phyloP scores from a whole-genome alignment of 2,888 invertebrate species.

The Chaitophorus viminalis region DNA sequence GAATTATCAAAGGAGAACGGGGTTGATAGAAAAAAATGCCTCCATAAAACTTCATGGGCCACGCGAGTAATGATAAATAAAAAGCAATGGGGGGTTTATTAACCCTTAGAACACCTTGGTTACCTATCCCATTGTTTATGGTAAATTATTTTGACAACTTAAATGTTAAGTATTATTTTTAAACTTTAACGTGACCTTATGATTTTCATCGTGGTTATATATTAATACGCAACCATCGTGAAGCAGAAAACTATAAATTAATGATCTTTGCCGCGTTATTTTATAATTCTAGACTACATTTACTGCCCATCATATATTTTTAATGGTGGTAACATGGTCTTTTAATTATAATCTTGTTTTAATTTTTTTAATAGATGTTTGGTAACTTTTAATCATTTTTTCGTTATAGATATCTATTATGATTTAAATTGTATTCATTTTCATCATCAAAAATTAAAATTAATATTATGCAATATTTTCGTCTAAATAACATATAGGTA shows the following conservation, averaged over 20 bases:
- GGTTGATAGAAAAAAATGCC: neutral
- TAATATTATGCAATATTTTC: neutral
- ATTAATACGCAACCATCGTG: too few species aligned
- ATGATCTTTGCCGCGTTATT: too few species aligned
- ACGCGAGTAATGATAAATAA: slow-evolving; percentile 18
- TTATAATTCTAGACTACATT: too few species aligned
- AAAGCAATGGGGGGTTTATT: slow-evolving; percentile 16
- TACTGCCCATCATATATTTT: too few species aligned
- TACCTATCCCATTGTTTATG: slow-evolving; percentile 22
- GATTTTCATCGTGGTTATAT: too few species aligned
- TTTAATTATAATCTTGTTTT: neutral
- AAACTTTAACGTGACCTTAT: neutral
- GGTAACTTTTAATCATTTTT: too few species aligned
- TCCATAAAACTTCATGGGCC: neutral
- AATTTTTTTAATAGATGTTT: neutral
- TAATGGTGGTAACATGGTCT: too few species aligned
- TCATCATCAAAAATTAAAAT: too few species aligned
- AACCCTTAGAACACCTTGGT: slow-evolving; percentile 35
- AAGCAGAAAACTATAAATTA: too few species aligned
- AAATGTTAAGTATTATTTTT: slow-evolving; percentile 12
- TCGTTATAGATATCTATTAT: neutral
- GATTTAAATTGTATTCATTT: too few species aligned
- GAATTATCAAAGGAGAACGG: neutral
- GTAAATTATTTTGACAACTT: slow-evolving; percentile 30
- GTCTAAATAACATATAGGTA: neutral